Conservation (phyloP, 2,797 vertebrate species). For the Anomalospiza imberbis region DNA sequence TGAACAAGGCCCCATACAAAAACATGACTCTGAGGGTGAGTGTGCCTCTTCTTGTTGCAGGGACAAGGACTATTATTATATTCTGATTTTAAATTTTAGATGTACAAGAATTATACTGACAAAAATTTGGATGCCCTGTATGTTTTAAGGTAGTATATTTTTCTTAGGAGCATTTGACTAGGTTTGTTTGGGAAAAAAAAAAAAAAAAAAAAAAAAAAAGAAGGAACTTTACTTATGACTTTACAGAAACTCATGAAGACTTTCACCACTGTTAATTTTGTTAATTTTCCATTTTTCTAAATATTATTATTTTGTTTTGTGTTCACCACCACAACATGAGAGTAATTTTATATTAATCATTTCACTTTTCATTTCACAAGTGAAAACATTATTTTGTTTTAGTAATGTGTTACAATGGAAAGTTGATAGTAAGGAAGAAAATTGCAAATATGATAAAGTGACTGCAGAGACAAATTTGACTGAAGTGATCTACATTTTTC, state of each 20-base stretch:
- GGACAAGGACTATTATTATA: neutral
- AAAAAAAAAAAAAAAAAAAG: neutral
- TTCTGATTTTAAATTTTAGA: neutral
- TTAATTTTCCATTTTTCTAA: neutral
- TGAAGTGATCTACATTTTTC: slow-evolving; percentile 40
- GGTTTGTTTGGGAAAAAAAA: neutral
- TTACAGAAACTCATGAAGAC: neutral
- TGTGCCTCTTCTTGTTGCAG: neutral
- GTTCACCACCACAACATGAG: neutral
- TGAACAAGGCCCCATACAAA: neutral
- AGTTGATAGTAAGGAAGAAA: slow-evolving; percentile 31
- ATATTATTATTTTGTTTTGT: neutral
- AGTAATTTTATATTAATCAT: neutral
- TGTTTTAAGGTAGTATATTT: neutral
- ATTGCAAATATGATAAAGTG: slow-evolving; percentile 1
- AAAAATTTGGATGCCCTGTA: neutral
- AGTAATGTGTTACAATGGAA: slow-evolving; percentile 36
- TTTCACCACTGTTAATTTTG: neutral
- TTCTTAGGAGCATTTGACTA: neutral
- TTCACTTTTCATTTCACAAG: slow-evolving; percentile 24
- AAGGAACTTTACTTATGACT: neutral
- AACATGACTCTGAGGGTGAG: neutral
- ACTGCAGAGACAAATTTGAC: neutral
- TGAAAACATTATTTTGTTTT: slow-evolving; percentile 15
- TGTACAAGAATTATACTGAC: neutral